Evolutionary conservation across 2,797 vertebrate genomes (phyloP).

Genomic region (Anguilla obscura): DNA sequence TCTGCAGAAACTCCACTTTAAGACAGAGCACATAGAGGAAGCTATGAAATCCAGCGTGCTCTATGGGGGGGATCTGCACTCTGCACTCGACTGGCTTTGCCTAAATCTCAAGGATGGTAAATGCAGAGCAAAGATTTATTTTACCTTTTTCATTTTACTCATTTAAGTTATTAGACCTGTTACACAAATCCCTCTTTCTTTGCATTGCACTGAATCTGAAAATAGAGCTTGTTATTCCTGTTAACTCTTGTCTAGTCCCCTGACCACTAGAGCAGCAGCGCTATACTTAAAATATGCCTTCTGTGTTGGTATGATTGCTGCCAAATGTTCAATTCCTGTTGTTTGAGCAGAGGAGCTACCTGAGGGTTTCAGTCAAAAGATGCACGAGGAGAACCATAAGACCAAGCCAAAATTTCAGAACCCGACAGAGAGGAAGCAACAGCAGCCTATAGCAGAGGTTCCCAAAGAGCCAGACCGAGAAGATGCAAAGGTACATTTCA

Average conservation of each 20-base stretch:
- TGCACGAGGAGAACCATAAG: conserved; percentile 85
- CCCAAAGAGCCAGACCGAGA: conserved; percentile 48
- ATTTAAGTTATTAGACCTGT: not conserved
- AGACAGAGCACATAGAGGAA: conserved; percentile 92
- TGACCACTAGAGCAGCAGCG: not conserved
- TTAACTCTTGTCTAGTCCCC: not conserved
- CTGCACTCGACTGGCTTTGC: conserved; percentile 97
- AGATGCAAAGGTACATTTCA: conserved; percentile 56
- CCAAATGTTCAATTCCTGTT: not conserved
- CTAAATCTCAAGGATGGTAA: conserved; percentile 93
- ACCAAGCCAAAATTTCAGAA: conserved; percentile 79
- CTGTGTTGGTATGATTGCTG: not conserved
- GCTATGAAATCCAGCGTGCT: conserved; percentile 94
- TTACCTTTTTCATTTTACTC: not conserved
- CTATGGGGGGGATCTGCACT: conserved; percentile 93
- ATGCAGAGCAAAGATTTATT: not conserved
- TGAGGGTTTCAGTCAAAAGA: conserved; percentile 93
- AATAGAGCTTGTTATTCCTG: not conserved
- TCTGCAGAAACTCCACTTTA: conserved; percentile 88
- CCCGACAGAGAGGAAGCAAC: conserved; percentile 50
- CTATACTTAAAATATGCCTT: not conserved
- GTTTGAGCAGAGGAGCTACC: conserved; percentile 82
- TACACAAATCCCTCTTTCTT: not conserved
- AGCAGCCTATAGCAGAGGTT: conserved; percentile 46
- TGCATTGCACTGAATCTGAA: not conserved